Evolutionary conservation across 2,797 vertebrate genomes (phyloP).

Genomic region (Buceros bicornis): DNA sequence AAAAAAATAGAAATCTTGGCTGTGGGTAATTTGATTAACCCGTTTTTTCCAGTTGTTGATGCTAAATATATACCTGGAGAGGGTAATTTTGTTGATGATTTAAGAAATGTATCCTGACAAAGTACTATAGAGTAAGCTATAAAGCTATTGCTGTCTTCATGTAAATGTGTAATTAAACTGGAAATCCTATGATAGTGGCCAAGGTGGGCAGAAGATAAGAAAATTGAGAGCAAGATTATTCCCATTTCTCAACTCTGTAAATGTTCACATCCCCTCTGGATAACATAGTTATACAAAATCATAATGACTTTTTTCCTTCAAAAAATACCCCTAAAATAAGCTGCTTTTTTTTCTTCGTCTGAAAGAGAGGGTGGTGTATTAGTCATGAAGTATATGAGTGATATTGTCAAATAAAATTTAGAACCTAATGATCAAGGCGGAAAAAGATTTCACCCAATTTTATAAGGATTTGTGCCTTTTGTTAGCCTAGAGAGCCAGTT

Average conservation of each 20-base stretch:
- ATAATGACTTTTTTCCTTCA: fast-evolving
- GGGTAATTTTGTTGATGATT: conserved; percentile 25
- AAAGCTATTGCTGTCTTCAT: conserved; percentile 7
- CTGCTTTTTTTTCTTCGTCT: background rate
- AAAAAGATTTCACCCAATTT: background rate
- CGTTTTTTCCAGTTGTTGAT: background rate
- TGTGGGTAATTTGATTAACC: background rate
- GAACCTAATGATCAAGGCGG: background rate
- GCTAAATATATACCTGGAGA: background rate
- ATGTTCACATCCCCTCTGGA: background rate
- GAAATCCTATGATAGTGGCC: background rate
- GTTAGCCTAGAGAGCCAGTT: background rate
- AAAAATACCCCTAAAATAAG: background rate
- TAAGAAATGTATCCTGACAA: conserved; percentile 14
- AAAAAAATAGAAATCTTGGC: background rate
- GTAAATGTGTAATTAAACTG: background rate
- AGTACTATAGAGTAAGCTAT: background rate
- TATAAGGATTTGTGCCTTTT: background rate
- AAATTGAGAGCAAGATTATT: background rate
- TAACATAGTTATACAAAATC: background rate
- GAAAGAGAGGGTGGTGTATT: background rate
- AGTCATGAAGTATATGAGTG: background rate
- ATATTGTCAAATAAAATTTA: background rate
- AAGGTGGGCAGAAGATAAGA: background rate
- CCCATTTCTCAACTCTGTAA: background rate